phyloP scores from a whole-genome alignment of 1,140 invertebrate species.

The Cherax destructor region DNA sequence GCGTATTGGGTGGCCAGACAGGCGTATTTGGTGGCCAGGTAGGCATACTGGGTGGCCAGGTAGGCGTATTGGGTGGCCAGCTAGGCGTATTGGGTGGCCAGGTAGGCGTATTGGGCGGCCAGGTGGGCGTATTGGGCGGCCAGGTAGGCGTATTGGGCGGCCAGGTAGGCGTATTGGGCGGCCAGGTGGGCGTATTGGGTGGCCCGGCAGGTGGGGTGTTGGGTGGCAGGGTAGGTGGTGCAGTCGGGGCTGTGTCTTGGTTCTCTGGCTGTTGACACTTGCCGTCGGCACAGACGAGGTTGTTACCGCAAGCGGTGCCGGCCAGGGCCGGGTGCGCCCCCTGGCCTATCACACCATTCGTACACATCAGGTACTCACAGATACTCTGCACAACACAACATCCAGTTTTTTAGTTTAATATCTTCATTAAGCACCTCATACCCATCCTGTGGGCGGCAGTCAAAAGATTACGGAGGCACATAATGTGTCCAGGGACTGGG shows the following conservation, averaged over 20 bases:
- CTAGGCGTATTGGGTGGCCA: background rate
- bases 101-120: too few relatives aligned
- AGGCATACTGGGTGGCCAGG: background rate
- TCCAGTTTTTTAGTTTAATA: too few relatives aligned
- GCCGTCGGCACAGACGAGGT: constrained; percentile 32
- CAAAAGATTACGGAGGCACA: too few relatives aligned
- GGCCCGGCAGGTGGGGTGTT: background rate
- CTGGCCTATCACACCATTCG: constrained; percentile 16
- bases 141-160: too few relatives aligned
- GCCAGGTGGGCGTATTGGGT: background rate
- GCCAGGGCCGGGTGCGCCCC: constrained; percentile 50
- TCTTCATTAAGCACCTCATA: too few relatives aligned
- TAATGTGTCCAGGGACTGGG: too few relatives aligned
- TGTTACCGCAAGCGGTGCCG: constrained; percentile 45
- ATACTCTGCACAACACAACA: constrained; percentile 23
- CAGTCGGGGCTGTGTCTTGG: background rate
- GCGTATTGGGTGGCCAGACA: too few relatives aligned
- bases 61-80: constrained; percentile 4
- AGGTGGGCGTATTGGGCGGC: too few relatives aligned
- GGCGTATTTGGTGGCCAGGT: too few relatives aligned
- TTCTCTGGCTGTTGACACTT: background rate
- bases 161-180: background rate
- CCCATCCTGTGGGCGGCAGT: too few relatives aligned
- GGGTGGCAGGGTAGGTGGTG: background rate
- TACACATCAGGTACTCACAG: constrained; percentile 49